Evolutionary conservation across 1,140 invertebrate species (phyloP), one percentile per base, ranked within the genome.

Genomic region (Anthonomus grandis): DNA sequence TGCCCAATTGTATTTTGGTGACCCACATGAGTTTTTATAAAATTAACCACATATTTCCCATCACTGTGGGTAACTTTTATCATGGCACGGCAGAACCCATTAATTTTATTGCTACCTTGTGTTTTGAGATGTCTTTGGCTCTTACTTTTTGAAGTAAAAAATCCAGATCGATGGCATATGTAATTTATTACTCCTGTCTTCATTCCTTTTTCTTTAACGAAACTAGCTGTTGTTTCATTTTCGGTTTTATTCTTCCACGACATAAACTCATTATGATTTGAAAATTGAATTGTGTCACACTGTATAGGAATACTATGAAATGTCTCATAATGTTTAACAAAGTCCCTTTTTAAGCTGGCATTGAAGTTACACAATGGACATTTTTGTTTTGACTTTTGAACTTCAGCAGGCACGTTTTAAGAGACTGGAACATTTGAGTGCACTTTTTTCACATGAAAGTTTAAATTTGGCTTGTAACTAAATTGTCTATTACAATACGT

Each of bases 101-200:
- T 44, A n/a, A 60, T 60, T 45, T 60, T 60, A 12, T 52, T 50
- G 22, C 36, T 57, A 12, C 51, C 51, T 41, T 55, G 51, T 15
- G 12, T 18, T 47, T 60, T 60, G 47, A 23, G 45, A 25, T 23
- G 36, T 38, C 54, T 49, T n/a, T 57, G 12, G 3, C 27, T 42
- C 23, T 58, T 57, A 4, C 46, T 42, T 46, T 27, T 60, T 24
- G 24, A n/a, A 37, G 15, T 49, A 21, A 48, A 23, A 15, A 36
- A 19, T 8, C 59, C 59, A 23, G 51, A 46, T 49, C 59, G 25
- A 24, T 61, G 41, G 34, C 55, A 56, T 13, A 24, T 52, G 34
- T 41, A 52, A 18, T 52, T 52, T 22, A 52, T 42, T 52, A 17
- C 9, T 27, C 18, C 13, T 12, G 10, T 13, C 27, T 52, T 19